phyloP scores from a whole-genome alignment of 2,888 invertebrate genomes.

The Deilephila elpenor region DNA sequence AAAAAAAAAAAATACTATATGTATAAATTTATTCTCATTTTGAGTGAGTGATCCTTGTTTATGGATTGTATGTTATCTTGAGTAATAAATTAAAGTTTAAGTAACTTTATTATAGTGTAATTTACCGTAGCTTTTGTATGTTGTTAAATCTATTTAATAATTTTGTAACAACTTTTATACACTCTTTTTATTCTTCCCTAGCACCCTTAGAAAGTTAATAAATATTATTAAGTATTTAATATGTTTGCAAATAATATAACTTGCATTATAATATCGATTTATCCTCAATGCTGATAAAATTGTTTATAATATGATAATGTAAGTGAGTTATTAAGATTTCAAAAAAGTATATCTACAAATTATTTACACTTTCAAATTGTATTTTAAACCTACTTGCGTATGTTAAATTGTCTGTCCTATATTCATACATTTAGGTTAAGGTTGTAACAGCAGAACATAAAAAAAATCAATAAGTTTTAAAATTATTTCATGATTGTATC shows the following conservation, averaged over 20 bases:
- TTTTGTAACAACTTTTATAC: slow-evolving; percentile 84
- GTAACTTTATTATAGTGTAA: slow-evolving; percentile 70
- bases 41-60: slow-evolving; percentile 66
- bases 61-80: slow-evolving; percentile 68
- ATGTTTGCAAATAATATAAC: slow-evolving; percentile 24
- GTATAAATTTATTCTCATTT: slow-evolving; percentile 61
- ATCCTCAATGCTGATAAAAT: slow-evolving; percentile 8
- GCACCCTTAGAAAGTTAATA: slow-evolving; percentile 71
- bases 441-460: background rate
- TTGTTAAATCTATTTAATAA: slow-evolving; percentile 81
- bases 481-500: slow-evolving; percentile 29
- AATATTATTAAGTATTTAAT: slow-evolving; percentile 20
- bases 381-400: slow-evolving; percentile 15
- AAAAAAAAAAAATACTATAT: slow-evolving; percentile 37
- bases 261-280: slow-evolving; percentile 19
- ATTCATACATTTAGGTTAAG: slow-evolving; percentile 5
- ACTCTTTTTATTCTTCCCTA: slow-evolving; percentile 83
- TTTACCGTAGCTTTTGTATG: slow-evolving; percentile 83
- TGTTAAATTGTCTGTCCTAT: background rate
- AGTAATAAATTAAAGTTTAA: slow-evolving; percentile 74
- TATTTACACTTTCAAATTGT: slow-evolving; percentile 22
- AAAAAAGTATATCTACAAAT: background rate
- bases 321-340: slow-evolving; percentile 5
- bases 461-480: background rate
- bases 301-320: background rate